phyloP scores from a whole-genome alignment of 2,113 vertebrate genomes.

The Todiramphus saurophagus region DNA sequence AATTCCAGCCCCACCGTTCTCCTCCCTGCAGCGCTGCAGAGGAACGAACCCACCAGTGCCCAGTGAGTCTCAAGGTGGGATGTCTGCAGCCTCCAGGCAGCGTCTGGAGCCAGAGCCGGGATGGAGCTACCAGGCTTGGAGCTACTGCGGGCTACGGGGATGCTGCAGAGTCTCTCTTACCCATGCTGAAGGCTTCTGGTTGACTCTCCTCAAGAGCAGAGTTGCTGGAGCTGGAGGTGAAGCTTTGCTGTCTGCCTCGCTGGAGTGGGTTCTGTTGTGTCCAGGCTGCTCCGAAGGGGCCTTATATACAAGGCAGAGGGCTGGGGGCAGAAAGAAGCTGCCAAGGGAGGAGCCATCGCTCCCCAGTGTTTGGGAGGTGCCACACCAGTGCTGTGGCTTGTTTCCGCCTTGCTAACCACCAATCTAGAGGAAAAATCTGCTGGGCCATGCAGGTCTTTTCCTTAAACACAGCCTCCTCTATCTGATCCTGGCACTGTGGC shows the following conservation, averaged over 20 bases:
- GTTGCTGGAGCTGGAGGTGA: background rate
- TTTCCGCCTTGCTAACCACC: background rate
- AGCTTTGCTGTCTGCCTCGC: background rate
- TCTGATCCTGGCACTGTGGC: background rate
- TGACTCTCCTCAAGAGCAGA: background rate
- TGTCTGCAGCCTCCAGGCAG: background rate
- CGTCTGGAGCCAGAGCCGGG: background rate
- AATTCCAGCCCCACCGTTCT: background rate
- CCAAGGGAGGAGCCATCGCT: slow-evolving; percentile 20
- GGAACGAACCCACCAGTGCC: background rate
- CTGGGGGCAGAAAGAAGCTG: background rate
- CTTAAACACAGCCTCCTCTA: background rate
- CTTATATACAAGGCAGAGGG: background rate
- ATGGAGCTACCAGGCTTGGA: background rate
- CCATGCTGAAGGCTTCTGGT: background rate
- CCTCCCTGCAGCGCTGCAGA: background rate
- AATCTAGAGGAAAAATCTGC: slow-evolving; percentile 25
- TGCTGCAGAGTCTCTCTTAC: background rate
- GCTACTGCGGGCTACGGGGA: background rate
- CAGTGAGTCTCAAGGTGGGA: background rate
- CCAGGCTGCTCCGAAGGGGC: background rate
- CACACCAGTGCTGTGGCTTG: background rate
- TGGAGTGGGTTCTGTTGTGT: background rate
- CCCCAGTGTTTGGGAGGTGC: slow-evolving; percentile 10
- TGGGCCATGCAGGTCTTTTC: slow-evolving; percentile 1